Percentiles rank a stretch among this genome's conserved stretches.
phyloP scores from a whole-genome alignment of 2,797 vertebrate genomes.

The Thripadectes ignobilis region DNA sequence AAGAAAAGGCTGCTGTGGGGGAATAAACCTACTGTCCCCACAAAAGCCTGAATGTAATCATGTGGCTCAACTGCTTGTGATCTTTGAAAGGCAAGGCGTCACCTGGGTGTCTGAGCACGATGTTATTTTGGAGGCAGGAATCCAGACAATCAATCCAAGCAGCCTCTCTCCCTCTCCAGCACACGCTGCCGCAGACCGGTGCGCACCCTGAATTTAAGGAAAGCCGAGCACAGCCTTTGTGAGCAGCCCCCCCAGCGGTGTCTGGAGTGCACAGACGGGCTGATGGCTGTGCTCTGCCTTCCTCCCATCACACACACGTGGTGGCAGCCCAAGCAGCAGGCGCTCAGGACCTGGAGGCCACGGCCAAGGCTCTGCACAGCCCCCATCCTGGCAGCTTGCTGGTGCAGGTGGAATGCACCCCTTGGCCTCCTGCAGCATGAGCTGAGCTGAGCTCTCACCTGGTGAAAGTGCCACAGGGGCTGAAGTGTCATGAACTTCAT shows the following conservation, averaged over 20 bases:
- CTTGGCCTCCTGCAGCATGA: not conserved
- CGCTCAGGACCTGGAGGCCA: fast-evolving
- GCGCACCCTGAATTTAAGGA: not conserved
- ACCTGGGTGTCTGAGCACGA: not conserved
- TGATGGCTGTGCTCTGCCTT: fast-evolving
- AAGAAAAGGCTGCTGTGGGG: not conserved
- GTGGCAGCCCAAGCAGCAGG: not conserved
- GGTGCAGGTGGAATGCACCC: not conserved
- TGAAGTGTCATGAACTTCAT: not conserved
- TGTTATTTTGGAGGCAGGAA: not conserved
- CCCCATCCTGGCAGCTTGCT: fast-evolving
- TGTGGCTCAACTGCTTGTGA: not conserved
- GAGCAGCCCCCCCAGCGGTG: fast-evolving
- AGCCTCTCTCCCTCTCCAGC: not conserved
- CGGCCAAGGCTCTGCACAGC: not conserved
- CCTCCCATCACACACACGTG: fast-evolving
- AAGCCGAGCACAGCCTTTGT: not conserved
- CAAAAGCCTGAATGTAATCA: not conserved
- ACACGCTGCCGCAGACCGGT: not conserved
- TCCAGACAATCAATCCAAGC: not conserved
- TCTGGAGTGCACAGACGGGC: fast-evolving
- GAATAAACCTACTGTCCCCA: not conserved
- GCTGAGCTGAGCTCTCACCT: not conserved
- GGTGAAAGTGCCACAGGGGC: fast-evolving
- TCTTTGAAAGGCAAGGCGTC: not conserved